Evolutionary conservation across 2,797 vertebrate species (phyloP).

Genomic region (Phataginus tetradactyla): DNA sequence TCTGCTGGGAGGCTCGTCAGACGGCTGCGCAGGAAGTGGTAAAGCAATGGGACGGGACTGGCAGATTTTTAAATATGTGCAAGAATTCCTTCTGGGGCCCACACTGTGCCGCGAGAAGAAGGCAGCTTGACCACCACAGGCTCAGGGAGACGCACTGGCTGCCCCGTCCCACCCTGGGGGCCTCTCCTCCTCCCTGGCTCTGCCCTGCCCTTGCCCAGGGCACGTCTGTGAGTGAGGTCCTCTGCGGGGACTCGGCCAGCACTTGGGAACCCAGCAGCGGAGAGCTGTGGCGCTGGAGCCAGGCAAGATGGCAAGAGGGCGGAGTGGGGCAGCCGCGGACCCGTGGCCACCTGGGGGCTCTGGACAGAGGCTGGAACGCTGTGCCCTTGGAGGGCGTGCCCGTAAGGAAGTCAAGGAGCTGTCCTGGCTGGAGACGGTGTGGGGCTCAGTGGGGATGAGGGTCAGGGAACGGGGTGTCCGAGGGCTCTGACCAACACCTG

Average conservation of each 20-base stretch:
- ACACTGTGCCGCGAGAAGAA: not conserved
- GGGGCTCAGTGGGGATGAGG: rapidly evolving
- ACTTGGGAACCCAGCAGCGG: rapidly evolving
- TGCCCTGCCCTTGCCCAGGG: not conserved
- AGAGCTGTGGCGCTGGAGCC: not conserved
- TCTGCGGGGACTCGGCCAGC: not conserved
- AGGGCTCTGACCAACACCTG: not conserved
- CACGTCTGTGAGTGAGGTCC: not conserved
- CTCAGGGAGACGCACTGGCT: not conserved
- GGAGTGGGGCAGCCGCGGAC: rapidly evolving
- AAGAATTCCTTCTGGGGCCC: not conserved
- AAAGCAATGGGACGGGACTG: not conserved
- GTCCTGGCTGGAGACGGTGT: too few species aligned
- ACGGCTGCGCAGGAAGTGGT: not conserved
- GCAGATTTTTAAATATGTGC: not conserved
- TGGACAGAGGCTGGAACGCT: not conserved
- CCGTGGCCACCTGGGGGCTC: rapidly evolving
- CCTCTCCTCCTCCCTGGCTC: not conserved
- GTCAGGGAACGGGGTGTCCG: too few species aligned
- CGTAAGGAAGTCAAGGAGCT: not conserved
- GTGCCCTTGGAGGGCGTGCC: not conserved
- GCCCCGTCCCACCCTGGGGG: not conserved
- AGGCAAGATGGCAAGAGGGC: not conserved
- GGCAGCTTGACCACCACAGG: not conserved
- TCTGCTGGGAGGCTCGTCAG: rapidly evolving